A percentile compares a stretch with the other conserved stretches of the same genome.
Conservation (phyloP, 2,113 vertebrate species). For the Eira barbara region DNA sequence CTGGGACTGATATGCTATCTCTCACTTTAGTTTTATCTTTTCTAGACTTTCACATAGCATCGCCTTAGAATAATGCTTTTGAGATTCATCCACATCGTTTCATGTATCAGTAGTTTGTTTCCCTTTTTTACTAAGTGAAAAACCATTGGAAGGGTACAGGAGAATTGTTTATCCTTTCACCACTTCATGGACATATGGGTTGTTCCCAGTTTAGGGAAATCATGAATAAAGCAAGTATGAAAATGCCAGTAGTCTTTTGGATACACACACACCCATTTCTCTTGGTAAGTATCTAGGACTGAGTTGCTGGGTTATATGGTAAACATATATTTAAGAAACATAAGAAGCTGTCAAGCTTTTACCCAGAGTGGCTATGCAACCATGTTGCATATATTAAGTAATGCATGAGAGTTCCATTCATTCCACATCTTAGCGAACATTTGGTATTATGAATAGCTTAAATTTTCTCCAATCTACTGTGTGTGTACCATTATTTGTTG, state of each 20-base stretch:
- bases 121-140: neutral
- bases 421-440: neutral
- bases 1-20: neutral
- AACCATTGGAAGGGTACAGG: neutral
- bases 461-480: neutral
- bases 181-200: neutral
- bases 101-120: neutral
- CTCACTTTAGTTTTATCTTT: neutral
- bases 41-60: neutral
- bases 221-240: neutral
- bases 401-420: neutral
- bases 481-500: neutral
- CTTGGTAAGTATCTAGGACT: neutral
- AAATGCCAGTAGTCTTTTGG: neutral
- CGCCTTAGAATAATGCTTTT: neutral
- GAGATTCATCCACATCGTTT: neutral
- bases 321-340: neutral
- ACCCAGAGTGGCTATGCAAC: neutral
- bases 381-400: neutral
- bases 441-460: neutral
- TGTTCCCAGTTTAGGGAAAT: neutral
- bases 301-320: neutral
- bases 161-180: neutral
- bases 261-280: neutral
- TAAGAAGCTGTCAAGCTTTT: neutral